Percentiles rank a stretch among this genome's conserved stretches.
Evolutionary conservation across 2,113 vertebrate genomes (phyloP).

Genomic region (Crotophaga sulcirostris): DNA sequence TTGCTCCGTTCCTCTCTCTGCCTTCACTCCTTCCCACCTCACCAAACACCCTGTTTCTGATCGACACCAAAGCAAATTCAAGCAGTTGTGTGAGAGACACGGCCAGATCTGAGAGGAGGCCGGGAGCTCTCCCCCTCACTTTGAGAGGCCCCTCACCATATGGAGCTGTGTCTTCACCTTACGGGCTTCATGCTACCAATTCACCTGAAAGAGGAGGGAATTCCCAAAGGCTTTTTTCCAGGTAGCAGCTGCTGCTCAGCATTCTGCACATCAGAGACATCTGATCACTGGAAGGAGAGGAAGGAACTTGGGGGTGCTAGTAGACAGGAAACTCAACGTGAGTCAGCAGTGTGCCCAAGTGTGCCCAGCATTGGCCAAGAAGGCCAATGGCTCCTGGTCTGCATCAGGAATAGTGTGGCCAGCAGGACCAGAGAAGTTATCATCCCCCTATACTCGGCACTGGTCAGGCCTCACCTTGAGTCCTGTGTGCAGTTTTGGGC

Average conservation of each 20-base stretch:
- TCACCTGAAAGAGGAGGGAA: background rate
- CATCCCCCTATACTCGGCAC: too few relatives aligned
- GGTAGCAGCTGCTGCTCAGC: accelerated
- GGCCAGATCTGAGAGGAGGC: background rate
- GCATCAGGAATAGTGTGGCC: too few relatives aligned
- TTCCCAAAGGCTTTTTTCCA: accelerated
- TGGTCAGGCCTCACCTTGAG: too few relatives aligned
- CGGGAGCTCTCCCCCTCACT: too few relatives aligned
- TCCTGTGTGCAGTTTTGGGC: too few relatives aligned
- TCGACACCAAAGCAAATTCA: background rate
- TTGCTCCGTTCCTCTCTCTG: accelerated
- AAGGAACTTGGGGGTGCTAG: too few relatives aligned
- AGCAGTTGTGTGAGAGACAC: accelerated
- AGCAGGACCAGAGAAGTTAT: too few relatives aligned
- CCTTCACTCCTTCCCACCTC: background rate
- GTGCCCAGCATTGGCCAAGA: too few relatives aligned
- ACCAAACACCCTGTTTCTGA: background rate
- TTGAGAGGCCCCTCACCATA: background rate
- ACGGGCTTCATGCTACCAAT: background rate
- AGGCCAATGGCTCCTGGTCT: too few relatives aligned
- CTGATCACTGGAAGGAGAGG: background rate
- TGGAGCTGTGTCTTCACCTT: accelerated
- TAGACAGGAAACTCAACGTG: too few relatives aligned
- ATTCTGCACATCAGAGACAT: background rate
- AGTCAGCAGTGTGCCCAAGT: too few relatives aligned